A percentile compares a stretch with the other conserved stretches of the same genome.
phyloP scores from a whole-genome alignment of 2,888 invertebrate species.

The Pseudococcus jackbeardsleyi region DNA sequence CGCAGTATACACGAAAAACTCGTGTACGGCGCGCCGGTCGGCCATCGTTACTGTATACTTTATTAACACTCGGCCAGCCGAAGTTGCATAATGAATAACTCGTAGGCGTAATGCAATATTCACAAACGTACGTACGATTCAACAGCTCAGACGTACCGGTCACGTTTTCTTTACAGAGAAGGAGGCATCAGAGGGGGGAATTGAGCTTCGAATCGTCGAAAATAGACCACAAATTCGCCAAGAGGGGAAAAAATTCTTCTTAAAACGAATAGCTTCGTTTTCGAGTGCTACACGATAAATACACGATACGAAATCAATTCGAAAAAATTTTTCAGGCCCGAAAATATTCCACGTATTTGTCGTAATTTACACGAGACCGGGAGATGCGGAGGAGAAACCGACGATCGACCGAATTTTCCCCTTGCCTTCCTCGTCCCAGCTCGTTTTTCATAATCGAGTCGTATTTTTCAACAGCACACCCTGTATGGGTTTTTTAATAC shows the following conservation, averaged over 20 bases:
- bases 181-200: too few species aligned
- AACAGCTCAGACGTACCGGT: neutral
- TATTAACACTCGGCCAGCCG: neutral
- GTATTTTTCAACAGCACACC: neutral
- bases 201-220: too few species aligned
- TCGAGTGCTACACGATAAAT: too few species aligned
- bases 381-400: neutral
- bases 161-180: neutral
- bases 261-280: too few species aligned
- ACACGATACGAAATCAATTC: neutral
- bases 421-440: neutral
- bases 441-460: neutral
- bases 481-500: neutral
- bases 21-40: neutral
- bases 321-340: neutral
- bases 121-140: neutral
- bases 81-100: slow-evolving; percentile 35
- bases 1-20: neutral
- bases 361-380: neutral
- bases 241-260: too few species aligned
- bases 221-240: too few species aligned
- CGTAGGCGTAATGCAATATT: slow-evolving; percentile 24
- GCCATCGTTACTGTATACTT: slow-evolving; percentile 19
- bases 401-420: neutral
- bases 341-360: neutral